phyloP scores from a whole-genome alignment of 2,113 vertebrate genomes.

The Eptesicus fuscus region DNA sequence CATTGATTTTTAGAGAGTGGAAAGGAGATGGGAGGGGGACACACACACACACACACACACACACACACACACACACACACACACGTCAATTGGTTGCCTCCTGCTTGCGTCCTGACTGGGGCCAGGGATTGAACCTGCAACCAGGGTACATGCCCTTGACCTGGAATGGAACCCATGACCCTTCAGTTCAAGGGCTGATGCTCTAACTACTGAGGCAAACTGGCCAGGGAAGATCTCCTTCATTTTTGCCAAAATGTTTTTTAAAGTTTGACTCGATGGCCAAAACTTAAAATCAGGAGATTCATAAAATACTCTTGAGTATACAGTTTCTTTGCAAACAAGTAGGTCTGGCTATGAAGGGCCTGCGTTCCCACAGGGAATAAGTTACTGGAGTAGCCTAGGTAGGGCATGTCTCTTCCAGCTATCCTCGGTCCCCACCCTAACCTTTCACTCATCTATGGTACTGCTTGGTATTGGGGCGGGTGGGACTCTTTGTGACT shows the following conservation, averaged over 20 bases:
- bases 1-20: no score
- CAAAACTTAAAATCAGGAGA: neutral
- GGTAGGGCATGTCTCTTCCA: neutral
- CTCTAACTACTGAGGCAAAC: no score
- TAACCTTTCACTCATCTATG: neutral
- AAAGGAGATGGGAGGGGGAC: no score
- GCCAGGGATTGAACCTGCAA: no score
- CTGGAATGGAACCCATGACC: no score
- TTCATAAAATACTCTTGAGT: neutral
- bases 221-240: neutral
- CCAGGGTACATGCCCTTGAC: no score
- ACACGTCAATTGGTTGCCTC: no score
- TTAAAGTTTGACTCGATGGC: neutral
- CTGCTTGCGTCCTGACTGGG: no score
- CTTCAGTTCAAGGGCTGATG: no score
- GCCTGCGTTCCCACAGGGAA: neutral
- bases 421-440: neutral
- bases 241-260: conserved; percentile 3
- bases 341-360: neutral
- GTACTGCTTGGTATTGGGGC: neutral
- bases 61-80: no score
- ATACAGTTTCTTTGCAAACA: neutral
- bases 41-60: no score
- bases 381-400: neutral
- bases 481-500: neutral